These are phyloP conservation scores for Hipparchia semele DNA, from an alignment of 2,888 invertebrate species.

Conservation along the genomic window DNA sequence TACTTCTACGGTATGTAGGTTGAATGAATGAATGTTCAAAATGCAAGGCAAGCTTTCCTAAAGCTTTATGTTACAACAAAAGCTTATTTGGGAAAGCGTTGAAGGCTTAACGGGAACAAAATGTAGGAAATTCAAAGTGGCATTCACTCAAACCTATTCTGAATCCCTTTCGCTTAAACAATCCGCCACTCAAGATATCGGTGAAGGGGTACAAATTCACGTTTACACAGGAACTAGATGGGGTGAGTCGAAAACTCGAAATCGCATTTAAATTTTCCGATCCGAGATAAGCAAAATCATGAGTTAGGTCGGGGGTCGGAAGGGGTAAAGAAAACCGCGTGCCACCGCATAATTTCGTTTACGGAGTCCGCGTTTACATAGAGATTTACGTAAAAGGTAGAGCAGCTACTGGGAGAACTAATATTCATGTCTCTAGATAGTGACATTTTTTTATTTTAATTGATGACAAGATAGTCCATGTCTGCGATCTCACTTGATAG, in stretches of 20 bases:
- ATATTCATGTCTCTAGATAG: background rate
- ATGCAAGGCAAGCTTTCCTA: constrained; percentile 2
- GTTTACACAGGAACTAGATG: constrained; percentile 63
- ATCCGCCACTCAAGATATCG: constrained; percentile 48
- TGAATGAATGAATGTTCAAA: background rate
- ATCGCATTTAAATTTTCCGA: constrained; percentile 79
- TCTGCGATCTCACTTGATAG: too few species aligned
- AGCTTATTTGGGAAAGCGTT: constrained; percentile 19
- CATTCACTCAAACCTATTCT: constrained; percentile 31
- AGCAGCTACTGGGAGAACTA: background rate
- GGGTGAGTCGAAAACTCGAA: constrained; percentile 56
- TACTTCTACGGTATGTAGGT: background rate
- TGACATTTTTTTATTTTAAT: background rate
- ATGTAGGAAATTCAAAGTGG: constrained; percentile 29
- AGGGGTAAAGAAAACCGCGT: constrained; percentile 79
- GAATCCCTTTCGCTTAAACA: constrained; percentile 36
- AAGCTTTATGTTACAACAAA: constrained; percentile 20
- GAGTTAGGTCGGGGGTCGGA: constrained; percentile 63
- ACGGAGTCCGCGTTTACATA: constrained; percentile 54
- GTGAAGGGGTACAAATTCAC: constrained; percentile 60
- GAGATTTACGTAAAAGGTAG: constrained; percentile 6
- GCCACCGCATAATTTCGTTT: constrained; percentile 77
- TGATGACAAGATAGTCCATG: too few species aligned
- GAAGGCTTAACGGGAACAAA: constrained; percentile 18
- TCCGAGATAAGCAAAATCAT: constrained; percentile 80